These are phyloP conservation scores for Anneissia japonica DNA, from an alignment of 35 echinoderm and acorn worm genomes.

Conservation along the genomic window DNA sequence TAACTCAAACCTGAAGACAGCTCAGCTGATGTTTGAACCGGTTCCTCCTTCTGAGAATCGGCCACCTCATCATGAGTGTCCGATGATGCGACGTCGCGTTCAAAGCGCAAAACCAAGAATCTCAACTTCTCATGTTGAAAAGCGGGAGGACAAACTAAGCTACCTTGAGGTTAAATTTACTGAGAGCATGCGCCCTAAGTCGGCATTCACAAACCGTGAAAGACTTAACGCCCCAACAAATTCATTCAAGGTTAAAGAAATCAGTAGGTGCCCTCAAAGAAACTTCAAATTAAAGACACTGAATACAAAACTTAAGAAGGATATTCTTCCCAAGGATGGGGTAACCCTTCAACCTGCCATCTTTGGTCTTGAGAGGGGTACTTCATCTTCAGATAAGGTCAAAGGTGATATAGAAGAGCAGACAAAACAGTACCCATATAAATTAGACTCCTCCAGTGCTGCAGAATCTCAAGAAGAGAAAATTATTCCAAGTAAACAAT, in stretches of 20 bases:
- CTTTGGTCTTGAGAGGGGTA: background rate
- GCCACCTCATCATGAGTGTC: background rate
- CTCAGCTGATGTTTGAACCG: constrained; percentile 46
- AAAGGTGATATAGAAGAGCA: background rate
- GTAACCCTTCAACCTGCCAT: background rate
- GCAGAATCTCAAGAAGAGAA: background rate
- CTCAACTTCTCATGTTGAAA: background rate
- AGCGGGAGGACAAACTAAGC: constrained; percentile 3
- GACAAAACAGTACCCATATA: background rate
- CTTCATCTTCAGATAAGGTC: background rate
- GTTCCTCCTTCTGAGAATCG: background rate
- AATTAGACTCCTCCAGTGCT: background rate
- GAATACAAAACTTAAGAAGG: background rate
- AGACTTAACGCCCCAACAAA: background rate
- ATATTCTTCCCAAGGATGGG: background rate
- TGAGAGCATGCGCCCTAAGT: constrained; percentile 22
- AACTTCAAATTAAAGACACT: background rate
- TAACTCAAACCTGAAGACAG: background rate
- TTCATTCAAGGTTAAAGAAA: background rate
- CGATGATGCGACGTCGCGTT: background rate
- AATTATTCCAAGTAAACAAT: background rate
- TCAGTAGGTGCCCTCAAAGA: background rate
- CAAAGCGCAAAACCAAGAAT: constrained; percentile 43
- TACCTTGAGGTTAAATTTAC: background rate
- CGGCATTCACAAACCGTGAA: constrained; percentile 3